Evolutionary conservation across 2,113 vertebrate species (phyloP).

Genomic region (Dendropsophus ebraccatus): DNA sequence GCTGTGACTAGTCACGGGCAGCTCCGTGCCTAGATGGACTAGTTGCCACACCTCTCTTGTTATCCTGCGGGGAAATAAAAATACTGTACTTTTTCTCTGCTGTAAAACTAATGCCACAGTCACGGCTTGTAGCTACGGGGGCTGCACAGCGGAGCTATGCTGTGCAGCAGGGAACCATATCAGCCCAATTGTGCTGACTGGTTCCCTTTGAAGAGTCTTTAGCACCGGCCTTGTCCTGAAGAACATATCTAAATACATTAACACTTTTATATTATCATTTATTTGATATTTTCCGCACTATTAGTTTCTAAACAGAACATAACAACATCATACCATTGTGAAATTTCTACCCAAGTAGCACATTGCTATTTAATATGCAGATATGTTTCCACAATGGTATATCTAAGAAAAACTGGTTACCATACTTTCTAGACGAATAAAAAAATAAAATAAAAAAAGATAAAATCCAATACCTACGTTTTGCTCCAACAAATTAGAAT

Average conservation of each 20-base stretch:
- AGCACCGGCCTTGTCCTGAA: too few relatives aligned
- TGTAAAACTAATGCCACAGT: too few relatives aligned
- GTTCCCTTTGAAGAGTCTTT: too few relatives aligned
- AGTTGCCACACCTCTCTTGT: too few relatives aligned
- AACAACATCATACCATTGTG: neutral
- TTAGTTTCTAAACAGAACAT: neutral
- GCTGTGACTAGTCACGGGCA: too few relatives aligned
- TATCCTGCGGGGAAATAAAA: too few relatives aligned
- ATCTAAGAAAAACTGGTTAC: neutral
- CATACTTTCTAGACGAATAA: neutral
- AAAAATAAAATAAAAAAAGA: conserved; percentile 7
- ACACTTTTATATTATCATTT: neutral
- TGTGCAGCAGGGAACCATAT: too few relatives aligned
- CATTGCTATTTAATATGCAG: neutral
- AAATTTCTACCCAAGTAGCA: neutral
- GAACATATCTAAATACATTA: neutral
- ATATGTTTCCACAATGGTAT: neutral
- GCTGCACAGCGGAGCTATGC: too few relatives aligned
- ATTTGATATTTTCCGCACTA: neutral
- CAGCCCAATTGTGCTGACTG: too few relatives aligned
- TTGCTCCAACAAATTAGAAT: conserved; percentile 39
- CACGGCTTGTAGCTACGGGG: too few relatives aligned
- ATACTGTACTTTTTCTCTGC: too few relatives aligned
- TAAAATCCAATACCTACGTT: conserved; percentile 12
- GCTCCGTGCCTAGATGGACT: too few relatives aligned